phyloP scores from a whole-genome alignment of 2,113 vertebrate species.

The Phalacrocorax aristotelis region DNA sequence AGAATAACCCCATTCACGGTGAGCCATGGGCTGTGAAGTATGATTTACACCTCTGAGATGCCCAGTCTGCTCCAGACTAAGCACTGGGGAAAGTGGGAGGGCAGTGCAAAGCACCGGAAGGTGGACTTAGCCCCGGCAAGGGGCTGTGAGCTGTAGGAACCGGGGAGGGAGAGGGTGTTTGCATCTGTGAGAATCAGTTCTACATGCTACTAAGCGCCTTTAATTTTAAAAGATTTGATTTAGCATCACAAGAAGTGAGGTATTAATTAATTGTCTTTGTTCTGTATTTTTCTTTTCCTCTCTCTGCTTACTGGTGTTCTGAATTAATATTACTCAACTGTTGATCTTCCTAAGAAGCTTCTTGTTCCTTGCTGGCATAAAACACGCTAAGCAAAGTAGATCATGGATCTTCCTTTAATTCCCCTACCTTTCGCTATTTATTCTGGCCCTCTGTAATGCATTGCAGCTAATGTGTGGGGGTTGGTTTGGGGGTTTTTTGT shows the following conservation, averaged over 20 bases:
- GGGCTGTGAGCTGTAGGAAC: background rate
- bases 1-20: background rate
- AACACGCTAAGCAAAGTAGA: background rate
- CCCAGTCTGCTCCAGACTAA: background rate
- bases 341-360: background rate
- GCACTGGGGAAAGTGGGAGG: background rate
- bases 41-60: background rate
- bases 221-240: background rate
- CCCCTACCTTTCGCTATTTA: background rate
- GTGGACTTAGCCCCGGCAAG: background rate
- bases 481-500: background rate
- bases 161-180: background rate
- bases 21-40: background rate
- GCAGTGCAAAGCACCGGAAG: background rate
- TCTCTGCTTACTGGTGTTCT: background rate
- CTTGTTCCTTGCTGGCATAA: background rate
- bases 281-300: background rate
- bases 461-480: background rate
- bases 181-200: background rate
- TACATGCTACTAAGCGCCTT: background rate
- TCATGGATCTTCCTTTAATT: background rate
- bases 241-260: background rate
- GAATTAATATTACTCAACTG: background rate
- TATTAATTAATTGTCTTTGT: background rate
- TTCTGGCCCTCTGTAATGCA: background rate